Percentiles rank a stretch among this genome's conserved stretches.
phyloP scores from a whole-genome alignment of 2,113 vertebrate species.

The Dolichallabes microphthalmus region DNA sequence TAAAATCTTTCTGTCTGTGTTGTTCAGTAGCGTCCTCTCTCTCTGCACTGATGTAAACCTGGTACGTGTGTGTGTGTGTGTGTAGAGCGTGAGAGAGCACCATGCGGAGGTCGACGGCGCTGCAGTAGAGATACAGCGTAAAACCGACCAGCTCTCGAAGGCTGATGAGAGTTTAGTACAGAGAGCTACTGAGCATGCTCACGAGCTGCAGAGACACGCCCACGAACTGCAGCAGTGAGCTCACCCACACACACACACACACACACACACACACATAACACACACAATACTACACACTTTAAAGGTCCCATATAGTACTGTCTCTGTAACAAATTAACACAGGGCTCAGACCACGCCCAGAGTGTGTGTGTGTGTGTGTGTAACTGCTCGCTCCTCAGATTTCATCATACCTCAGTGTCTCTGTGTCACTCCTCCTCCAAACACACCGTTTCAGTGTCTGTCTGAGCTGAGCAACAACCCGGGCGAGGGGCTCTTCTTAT shows the following conservation, averaged over 20 bases:
- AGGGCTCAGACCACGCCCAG: too few species aligned
- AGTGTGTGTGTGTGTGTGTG: too few species aligned
- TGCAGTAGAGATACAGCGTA: constrained; percentile 74
- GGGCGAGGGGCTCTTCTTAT: too few species aligned
- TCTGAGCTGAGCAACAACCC: too few species aligned
- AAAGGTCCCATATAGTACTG: too few species aligned
- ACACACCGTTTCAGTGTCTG: too few species aligned
- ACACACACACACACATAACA: too few species aligned
- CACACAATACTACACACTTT: neutral
- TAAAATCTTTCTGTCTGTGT: constrained; percentile 54
- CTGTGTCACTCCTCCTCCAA: too few species aligned
- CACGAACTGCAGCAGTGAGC: constrained; percentile 80
- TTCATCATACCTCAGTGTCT: too few species aligned
- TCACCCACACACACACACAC: constrained; percentile 52
- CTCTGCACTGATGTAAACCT: neutral
- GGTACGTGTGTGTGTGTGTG: neutral
- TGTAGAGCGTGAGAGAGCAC: constrained; percentile 83
- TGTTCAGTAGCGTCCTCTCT: neutral
- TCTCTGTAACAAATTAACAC: too few species aligned
- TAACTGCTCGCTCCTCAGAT: too few species aligned
- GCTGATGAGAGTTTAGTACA: constrained; percentile 80
- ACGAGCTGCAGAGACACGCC: constrained; percentile 78
- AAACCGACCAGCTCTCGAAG: constrained; percentile 77
- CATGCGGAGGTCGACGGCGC: constrained; percentile 92
- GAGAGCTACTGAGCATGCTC: constrained; percentile 77